Base-by-base conservation (phyloP, 1,140 invertebrate species). In the Hylaeus volcanicus region DNA sequence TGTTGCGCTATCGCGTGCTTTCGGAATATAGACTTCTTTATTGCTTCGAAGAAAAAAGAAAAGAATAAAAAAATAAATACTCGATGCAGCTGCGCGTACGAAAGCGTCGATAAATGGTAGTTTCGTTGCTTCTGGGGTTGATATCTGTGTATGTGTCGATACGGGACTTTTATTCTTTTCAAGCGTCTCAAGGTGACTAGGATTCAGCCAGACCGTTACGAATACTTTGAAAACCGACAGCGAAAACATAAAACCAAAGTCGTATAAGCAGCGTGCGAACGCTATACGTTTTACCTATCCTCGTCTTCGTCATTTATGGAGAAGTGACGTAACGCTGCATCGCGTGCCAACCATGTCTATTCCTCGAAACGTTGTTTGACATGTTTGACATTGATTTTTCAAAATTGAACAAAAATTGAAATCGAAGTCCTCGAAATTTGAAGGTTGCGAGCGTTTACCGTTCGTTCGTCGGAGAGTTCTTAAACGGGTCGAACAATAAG, bases 291-390 rank as follows among this genome's bases (percentile, higher is more conserved):
- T 64, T 64, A 64, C 41, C 69, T 55, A 74, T 39, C 41, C 41
- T 71, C 8, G 77, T 51, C 61, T 65, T 64, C 12, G n/a, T 53
- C 61, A 51, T 79, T 65, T 79, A 56, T 1, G 72, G 53, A 56
- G n/a, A 74, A 55, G 45, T 79, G 77, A 79, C 48, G 70, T n/a
- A 73, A 79, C 43, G 41, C 26, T 2, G n/a, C 8, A n/a, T 37
- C 26, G 60, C 65, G 15, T 45, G 12, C 37, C 26, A 64, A 43
- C 64, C 51, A 43, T 55, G 64, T 53, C n/a, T 64, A 65, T 58
- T 6, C 15, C 61, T 8, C 8, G 43, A 79, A 58, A 58, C 26
- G 26, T 26, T 26, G 26, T 26, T 26, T 0, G 26, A 26, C 26
- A 26, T 26, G 0, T 26, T 26, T 26, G 26, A 26, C 26, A 26